Evolutionary conservation across 2,888 invertebrate genomes (phyloP), one percentile per base, ranked within the genome.

Genomic region (Cataglyphis rosenhaueri): DNA sequence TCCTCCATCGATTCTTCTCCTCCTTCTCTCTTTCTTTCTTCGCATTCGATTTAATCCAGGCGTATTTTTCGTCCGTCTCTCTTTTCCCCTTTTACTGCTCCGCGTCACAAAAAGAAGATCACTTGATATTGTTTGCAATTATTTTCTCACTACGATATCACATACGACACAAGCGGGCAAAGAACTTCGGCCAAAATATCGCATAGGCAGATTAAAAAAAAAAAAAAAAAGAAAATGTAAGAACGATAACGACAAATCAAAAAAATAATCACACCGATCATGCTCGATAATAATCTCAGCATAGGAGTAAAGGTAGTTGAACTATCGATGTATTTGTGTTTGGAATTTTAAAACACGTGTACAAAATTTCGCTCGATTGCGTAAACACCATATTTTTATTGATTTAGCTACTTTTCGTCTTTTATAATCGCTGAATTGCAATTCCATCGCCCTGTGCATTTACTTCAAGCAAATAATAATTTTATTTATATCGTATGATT

Each of bases 61-160:
- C 21, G 71, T 21, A 61, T 48, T 41, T 52, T 52, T 65, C 73
- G 18, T 79, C 64, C 59, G 25, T 38, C n/a, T 76, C 25, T 71
- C 59, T 71, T n/a, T 59, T 18, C 35, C 18, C 57, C 25, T 71
- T 57, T 90, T 88, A 87, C 90, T 90, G 90, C 82, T 87, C 9
- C 85, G 66, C 84, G 86, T 84, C 68, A 85, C 76, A 88, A 88
- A 84, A 85, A 76, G 83, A 89, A 81, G 68, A 65, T 66, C 15
- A 73, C 41, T 74, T 78, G 78, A 76, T 57, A 44, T 48, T 59
- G 6, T 70, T 79, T 64, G 70, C 52, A 62, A 79, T 71, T 81
- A 73, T 25, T 66, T 66, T 64, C 25, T 57, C 25, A 81, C 29
- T 38, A 66, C 44, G 41, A 68, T 57, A 78, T 12, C 62, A 83